Conservation (phyloP, 2,888 invertebrate species). For the Melitaea athalia region DNA sequence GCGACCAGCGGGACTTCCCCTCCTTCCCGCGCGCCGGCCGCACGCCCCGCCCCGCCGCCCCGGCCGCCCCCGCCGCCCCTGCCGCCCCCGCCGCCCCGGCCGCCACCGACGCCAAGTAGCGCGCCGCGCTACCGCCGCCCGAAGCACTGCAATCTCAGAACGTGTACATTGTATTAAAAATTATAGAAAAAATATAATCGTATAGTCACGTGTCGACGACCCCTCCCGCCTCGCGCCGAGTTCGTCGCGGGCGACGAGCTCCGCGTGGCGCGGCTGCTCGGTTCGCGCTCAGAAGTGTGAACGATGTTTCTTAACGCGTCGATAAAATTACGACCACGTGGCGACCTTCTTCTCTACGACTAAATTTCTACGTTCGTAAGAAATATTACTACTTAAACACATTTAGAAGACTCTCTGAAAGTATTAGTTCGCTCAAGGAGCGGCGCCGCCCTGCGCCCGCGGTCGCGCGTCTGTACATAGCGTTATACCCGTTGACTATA, state of each 20-base stretch:
- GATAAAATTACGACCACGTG: not conserved
- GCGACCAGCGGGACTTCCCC: slow-evolving; percentile 92
- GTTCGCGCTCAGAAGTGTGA: too few species aligned
- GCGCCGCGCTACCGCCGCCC: slow-evolving; percentile 1
- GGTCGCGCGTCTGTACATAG: slow-evolving; percentile 32
- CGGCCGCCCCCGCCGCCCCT: slow-evolving; percentile 32
- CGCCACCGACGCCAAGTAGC: slow-evolving; percentile 33
- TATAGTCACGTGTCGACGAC: slow-evolving; percentile 2
- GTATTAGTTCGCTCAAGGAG: not conserved
- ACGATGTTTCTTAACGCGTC: not conserved
- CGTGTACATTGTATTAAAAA: slow-evolving; percentile 8
- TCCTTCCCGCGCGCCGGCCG: slow-evolving; percentile 82
- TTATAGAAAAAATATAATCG: slow-evolving; percentile 7
- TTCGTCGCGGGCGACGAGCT: not conserved
- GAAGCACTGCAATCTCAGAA: slow-evolving; percentile 6
- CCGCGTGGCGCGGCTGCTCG: not conserved
- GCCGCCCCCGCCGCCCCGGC: slow-evolving; percentile 16
- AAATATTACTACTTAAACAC: too few species aligned
- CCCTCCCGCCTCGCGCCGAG: not conserved
- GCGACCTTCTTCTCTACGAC: not conserved
- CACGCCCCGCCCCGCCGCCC: slow-evolving; percentile 39
- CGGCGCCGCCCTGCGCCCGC: not conserved
- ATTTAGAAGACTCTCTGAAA: not conserved
- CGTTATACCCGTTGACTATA: slow-evolving; percentile 16
- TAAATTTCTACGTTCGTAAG: too few species aligned